Base-by-base conservation (phyloP, 2,113 vertebrate genomes). In the Toxotes jaculatrix region DNA sequence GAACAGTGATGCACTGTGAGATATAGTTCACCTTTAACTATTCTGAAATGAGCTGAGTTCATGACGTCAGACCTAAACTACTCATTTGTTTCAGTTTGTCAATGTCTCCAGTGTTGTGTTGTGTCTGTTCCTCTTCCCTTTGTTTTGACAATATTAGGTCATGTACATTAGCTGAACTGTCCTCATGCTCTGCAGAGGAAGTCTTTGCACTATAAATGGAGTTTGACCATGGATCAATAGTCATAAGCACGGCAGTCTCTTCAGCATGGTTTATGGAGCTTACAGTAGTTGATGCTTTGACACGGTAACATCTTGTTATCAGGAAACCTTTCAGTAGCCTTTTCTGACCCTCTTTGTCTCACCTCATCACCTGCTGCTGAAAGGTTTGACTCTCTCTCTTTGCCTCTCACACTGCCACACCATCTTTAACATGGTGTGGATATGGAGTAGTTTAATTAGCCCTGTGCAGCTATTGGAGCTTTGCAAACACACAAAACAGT, bases 311-410 rank as follows among this genome's bases (percentile, higher is more conserved):
- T 68, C 40, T 36, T 45, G 63, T 49, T 70, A 57, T 61, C 79
- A 87, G 84, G 82, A 87, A 81, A 72, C 51, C 53, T 27, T 83
- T 60, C 53, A 76, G 65, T 40, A 12, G 34, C 38, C 68, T 74
- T 86, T 40, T 57, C 53, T 69, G 85, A 79, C 82, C 79, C 66
- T 49, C 60, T 70, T 66, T 82, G 71, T 91, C 74, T 71, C 14
- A 13, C 66, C 77, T 72, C 55, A 42, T 78, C 64, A 62, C 11
- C 73, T 47, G 70, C 77, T 60, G 62, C 57, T 78, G 57, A 89
- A 79, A 74, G 65, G 75, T 23, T 43, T 47, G 34, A 65, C 75
- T 8, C 32, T 68, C 74, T 43, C 51, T 16, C 5, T 21, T 43
- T 79, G 11, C 62, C 51, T 42, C 47, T 82, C 36, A 42, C 43